These are phyloP conservation scores for Papilio polyxenes DNA, from an alignment of 1,140 invertebrate genomes.

Conservation along the genomic window DNA sequence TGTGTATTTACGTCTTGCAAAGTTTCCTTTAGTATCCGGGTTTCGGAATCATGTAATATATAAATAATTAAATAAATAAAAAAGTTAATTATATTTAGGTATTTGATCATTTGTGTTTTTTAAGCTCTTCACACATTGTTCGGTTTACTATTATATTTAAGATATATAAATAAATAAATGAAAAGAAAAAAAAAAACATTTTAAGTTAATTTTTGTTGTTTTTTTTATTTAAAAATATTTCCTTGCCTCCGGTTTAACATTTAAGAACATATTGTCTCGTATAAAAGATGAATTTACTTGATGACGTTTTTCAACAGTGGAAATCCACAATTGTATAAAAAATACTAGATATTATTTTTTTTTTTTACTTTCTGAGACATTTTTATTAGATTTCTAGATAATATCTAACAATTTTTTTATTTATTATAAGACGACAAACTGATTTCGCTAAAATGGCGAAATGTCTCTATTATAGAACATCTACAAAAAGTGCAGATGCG, in stretches of 20 bases:
- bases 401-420: no score
- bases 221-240: not conserved
- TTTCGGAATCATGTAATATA: conserved; percentile 1
- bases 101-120: not conserved
- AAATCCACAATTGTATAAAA: no score
- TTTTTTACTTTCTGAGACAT: no score
- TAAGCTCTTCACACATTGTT: conserved; percentile 5
- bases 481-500: no score
- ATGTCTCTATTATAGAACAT: no score
- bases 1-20: not conserved
- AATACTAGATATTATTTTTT: no score
- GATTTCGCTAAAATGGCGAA: no score
- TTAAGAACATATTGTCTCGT: no score
- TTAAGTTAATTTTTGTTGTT: not conserved
- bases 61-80: not conserved
- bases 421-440: no score
- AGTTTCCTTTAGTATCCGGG: conserved; percentile 3
- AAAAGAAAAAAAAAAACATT: not conserved
- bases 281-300: no score
- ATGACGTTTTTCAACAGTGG: no score
- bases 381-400: no score
- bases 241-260: not conserved
- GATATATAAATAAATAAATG: not conserved
- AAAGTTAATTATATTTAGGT: conserved; percentile 1
- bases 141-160: not conserved